These are phyloP conservation scores for Sisor rabdophorus DNA, from an alignment of 2,113 vertebrate genomes.

Conservation along the genomic window DNA sequence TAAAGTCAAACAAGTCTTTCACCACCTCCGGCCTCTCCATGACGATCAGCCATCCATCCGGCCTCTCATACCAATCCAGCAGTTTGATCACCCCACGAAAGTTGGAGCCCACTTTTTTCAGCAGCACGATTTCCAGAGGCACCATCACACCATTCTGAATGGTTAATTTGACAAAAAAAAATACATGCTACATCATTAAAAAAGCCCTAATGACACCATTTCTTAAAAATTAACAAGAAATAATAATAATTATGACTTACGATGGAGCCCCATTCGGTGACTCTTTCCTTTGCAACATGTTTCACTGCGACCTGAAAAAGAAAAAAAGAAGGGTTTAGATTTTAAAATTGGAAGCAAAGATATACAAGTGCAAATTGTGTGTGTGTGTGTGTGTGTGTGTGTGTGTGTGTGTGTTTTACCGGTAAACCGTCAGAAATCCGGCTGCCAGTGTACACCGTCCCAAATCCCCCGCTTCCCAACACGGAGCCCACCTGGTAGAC, in stretches of 20 bases:
- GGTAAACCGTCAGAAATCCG: constrained; percentile 85
- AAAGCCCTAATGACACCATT: no score
- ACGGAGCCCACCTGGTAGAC: constrained; percentile 90
- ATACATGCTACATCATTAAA: no score
- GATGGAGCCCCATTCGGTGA: constrained; percentile 88
- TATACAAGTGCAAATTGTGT: neutral
- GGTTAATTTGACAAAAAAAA: no score
- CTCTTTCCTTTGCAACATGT: constrained; percentile 87
- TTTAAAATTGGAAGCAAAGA: neutral
- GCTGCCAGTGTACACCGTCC: constrained; percentile 88
- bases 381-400: no score
- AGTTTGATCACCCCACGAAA: constrained; percentile 90
- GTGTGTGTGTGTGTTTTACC: constrained; percentile 58
- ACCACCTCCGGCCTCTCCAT: constrained; percentile 91
- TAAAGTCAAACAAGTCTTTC: constrained; percentile 95
- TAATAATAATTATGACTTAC: constrained; percentile 68
- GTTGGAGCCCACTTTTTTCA: constrained; percentile 89
- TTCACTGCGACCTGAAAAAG: constrained; percentile 83
- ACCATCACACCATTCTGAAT: constrained; percentile 81
- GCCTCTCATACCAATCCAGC: constrained; percentile 91
- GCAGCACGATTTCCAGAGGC: constrained; percentile 86
- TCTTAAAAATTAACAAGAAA: no score
- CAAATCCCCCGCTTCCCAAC: constrained; percentile 90
- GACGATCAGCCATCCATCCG: constrained; percentile 88
- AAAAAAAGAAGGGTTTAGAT: no score